These are phyloP conservation scores for Pachyramphus minor DNA, from an alignment of 2,113 vertebrate species.

Conservation along the genomic window DNA sequence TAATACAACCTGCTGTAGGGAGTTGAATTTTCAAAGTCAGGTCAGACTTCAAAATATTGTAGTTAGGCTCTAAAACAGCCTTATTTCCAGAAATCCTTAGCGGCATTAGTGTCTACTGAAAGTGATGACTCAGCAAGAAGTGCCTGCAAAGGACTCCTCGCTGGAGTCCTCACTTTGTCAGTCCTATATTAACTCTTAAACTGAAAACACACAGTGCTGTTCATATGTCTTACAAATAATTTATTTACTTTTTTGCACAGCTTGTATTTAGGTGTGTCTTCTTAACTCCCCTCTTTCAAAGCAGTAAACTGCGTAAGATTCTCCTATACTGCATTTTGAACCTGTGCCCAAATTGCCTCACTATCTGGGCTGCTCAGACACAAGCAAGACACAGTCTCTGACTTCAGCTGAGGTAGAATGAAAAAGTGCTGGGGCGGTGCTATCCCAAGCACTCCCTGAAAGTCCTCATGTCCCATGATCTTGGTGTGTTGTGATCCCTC, in stretches of 20 bases:
- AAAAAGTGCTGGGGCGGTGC: background rate
- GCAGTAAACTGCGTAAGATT: rapidly evolving
- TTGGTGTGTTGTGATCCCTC: background rate
- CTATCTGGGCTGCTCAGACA: background rate
- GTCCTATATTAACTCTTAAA: background rate
- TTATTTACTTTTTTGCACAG: background rate
- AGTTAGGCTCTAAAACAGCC: background rate
- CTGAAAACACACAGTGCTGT: background rate
- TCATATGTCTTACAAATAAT: background rate
- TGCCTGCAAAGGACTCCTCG: background rate
- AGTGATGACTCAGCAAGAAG: background rate
- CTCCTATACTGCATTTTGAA: background rate
- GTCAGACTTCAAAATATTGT: background rate
- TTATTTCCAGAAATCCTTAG: background rate
- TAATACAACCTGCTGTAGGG: background rate
- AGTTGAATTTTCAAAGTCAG: background rate
- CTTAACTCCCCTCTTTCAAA: background rate
- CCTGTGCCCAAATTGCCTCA: background rate
- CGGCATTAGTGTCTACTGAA: background rate
- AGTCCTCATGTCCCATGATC: rapidly evolving
- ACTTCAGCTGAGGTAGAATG: background rate
- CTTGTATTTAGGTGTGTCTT: background rate
- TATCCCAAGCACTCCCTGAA: background rate
- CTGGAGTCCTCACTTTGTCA: background rate
- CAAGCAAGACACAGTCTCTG: background rate